Evolutionary conservation across 2,797 vertebrate genomes (phyloP), one percentile per base, ranked within the genome.

Genomic region (Paedocypris micromegethes): DNA sequence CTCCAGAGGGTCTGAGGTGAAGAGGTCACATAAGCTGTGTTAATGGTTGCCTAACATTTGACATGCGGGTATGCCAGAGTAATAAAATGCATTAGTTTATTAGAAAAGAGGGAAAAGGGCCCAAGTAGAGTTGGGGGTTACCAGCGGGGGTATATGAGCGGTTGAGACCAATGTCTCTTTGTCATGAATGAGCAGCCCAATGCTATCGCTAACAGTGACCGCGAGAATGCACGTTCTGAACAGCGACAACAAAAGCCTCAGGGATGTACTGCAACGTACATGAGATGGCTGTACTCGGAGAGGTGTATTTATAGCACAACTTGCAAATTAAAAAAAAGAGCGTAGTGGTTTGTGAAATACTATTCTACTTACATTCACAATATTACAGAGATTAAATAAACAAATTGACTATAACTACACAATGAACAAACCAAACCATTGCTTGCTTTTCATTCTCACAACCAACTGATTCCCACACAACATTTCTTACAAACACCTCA

Each of bases 11-110:
- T 66, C 64, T 2, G 39, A 50, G 80, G 88, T 83, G 70, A 73
- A 84, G 75, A 84, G 88, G 87, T 85, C 87, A 84, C 66, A 73
- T 66, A 72, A 75, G 70, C 74, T 78, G 74, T 66, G 4, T 79
- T 82, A 85, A 87, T 84, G 75, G 81, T 83, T 88, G 83, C 79
- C 82, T 80, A 86, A 88, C 85, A 86, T 84, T 83, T 86, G 85
- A 88, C 87, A 84, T 81, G 53, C 72, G 79, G 51, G 66, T 75
- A 72, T 75, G 55, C 58, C 70, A 51, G 48, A 68, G 66, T 9
- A 56, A 23, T 62, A 67, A 62, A 52, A 59, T 5, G 48, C 59
- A 75, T 72, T 72, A 58, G 47, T 46, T 69, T 60, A 64, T 70
- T 60, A 68, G 64, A 61, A 51, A 8, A 54, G 4, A 68, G 37